Percentiles rank a stretch among this genome's conserved stretches.
Evolutionary conservation across 2,113 vertebrate genomes (phyloP).

Genomic region (Cochlearius cochlearius): DNA sequence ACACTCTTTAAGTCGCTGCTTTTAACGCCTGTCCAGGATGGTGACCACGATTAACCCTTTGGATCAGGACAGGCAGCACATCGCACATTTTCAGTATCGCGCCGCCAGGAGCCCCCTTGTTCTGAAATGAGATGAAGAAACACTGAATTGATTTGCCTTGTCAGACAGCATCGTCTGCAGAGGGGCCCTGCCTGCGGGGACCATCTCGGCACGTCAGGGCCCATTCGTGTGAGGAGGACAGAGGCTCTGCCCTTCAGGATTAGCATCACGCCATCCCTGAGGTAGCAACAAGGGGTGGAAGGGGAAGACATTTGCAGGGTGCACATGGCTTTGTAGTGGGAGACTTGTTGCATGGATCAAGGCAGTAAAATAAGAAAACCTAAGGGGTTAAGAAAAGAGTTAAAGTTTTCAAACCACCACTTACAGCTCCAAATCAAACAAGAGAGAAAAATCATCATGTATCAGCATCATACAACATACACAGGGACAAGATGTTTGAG

Average conservation of each 20-base stretch:
- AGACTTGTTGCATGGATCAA: neutral
- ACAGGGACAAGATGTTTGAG: neutral
- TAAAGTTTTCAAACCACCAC: neutral
- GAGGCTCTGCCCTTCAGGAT: neutral
- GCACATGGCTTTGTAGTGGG: neutral
- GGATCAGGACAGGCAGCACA: neutral
- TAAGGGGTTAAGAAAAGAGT: neutral
- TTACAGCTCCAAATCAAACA: neutral
- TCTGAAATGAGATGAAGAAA: neutral
- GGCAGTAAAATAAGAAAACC: neutral
- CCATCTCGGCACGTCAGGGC: neutral
- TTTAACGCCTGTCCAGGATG: accelerated
- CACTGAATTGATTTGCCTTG: neutral
- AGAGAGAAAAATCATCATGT: neutral
- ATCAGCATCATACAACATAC: neutral
- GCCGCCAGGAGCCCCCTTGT: neutral
- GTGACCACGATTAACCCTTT: neutral
- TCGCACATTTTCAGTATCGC: neutral
- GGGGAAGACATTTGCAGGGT: neutral
- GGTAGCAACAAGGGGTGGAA: neutral
- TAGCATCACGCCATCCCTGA: neutral
- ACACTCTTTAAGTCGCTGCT: accelerated
- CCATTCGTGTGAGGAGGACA: neutral
- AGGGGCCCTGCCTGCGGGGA: neutral
- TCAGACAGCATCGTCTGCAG: conserved; percentile 16